Evolutionary conservation across 2,888 invertebrate genomes (phyloP).

Genomic region (Melieria picta): DNA sequence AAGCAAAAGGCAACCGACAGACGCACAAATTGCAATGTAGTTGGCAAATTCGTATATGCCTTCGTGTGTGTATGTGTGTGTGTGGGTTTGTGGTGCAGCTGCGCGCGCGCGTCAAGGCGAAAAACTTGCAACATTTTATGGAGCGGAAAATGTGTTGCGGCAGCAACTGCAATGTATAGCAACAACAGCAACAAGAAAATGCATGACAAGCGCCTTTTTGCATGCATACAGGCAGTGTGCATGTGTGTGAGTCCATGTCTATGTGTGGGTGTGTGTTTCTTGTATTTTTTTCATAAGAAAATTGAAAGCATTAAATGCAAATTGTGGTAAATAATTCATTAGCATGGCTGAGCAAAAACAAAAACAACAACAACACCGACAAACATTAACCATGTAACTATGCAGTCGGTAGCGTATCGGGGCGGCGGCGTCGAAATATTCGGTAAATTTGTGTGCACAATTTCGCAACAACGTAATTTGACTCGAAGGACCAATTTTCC

Average conservation of each 20-base stretch:
- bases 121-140: conserved; percentile 18
- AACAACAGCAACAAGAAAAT: background rate
- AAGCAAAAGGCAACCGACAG: too few relatives aligned
- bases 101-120: conserved; percentile 6
- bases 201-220: background rate
- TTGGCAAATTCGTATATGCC: too few relatives aligned
- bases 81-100: background rate
- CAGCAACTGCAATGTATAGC: background rate
- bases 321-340: conserved; percentile 7
- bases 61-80: background rate
- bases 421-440: background rate
- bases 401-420: too few relatives aligned
- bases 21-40: too few relatives aligned
- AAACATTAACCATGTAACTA: too few relatives aligned
- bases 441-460: background rate
- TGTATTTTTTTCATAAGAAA: background rate
- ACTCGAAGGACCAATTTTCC: background rate
- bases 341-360: background rate
- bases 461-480: too few relatives aligned
- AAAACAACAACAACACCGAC: too few relatives aligned
- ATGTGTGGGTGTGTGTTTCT: conserved; percentile 5
- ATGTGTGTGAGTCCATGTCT: conserved; percentile 2
- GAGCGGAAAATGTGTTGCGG: conserved; percentile 18
- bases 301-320: background rate
- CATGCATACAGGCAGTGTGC: background rate